phyloP scores from a whole-genome alignment of 2,113 vertebrate species.

The Cyanoderma ruficeps region DNA sequence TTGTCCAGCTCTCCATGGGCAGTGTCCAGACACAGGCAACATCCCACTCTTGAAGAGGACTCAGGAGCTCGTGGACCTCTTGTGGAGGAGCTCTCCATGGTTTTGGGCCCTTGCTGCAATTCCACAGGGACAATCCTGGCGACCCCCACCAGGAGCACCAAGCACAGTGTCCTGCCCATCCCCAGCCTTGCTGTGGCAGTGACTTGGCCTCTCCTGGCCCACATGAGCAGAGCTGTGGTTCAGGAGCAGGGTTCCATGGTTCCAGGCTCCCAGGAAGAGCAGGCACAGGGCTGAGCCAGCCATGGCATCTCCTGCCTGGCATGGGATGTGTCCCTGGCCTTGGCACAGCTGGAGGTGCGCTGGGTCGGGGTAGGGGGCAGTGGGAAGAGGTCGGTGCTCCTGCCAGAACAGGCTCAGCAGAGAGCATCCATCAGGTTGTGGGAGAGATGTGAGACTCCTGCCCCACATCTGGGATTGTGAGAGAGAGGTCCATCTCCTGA shows the following conservation, averaged over 20 bases:
- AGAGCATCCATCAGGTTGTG: not conserved
- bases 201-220: not conserved
- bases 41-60: not conserved
- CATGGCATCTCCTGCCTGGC: not conserved
- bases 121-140: not conserved
- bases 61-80: not conserved
- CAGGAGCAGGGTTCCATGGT: not conserved
- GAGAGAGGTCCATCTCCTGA: not conserved
- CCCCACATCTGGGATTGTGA: not conserved
- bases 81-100: not conserved
- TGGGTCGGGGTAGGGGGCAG: not conserved
- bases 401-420: not conserved
- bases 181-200: not conserved
- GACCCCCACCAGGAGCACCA: accelerated
- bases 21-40: not conserved
- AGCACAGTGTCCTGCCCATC: accelerated
- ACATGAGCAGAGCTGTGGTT: not conserved
- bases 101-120: not conserved
- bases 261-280: not conserved
- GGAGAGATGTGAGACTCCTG: not conserved
- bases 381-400: not conserved
- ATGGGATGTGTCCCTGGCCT: not conserved
- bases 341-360: not conserved
- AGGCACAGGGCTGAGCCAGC: not conserved
- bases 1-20: not conserved